phyloP scores from a whole-genome alignment of 1,140 invertebrate species.

The Lanistes nyassanus region DNA sequence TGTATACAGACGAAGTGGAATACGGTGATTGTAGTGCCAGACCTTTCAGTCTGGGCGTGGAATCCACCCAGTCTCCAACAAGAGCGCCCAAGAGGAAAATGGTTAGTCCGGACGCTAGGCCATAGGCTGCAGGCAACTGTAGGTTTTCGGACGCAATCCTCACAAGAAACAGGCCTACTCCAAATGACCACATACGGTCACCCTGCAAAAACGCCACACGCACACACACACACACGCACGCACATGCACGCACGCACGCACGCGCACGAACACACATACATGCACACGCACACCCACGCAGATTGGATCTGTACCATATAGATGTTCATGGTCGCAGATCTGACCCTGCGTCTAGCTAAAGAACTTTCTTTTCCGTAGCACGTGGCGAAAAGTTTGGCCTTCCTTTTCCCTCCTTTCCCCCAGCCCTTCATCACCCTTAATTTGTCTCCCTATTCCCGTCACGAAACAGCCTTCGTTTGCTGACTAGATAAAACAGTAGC shows the following conservation, averaged over 20 bases:
- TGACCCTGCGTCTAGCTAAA: neutral
- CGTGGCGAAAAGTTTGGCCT: neutral
- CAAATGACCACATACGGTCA: conserved; percentile 72
- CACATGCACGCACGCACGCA: conserved; percentile 4
- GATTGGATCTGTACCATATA: neutral
- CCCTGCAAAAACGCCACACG: conserved; percentile 34
- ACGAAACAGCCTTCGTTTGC: neutral
- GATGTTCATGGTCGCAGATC: neutral
- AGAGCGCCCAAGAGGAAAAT: conserved; percentile 68
- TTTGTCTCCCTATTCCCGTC: neutral
- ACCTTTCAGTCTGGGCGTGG: conserved; percentile 66
- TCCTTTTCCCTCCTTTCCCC: no score
- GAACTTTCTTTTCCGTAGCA: neutral
- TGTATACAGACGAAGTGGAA: no score
- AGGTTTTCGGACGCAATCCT: conserved; percentile 55
- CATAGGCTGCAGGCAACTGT: conserved; percentile 68
- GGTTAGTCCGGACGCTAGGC: conserved; percentile 60
- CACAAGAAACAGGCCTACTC: conserved; percentile 69
- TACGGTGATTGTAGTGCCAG: neutral
- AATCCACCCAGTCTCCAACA: conserved; percentile 71
- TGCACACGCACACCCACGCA: conserved; percentile 13
- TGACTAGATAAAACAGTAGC: neutral
- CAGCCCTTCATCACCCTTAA: no score
- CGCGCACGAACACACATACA: conserved; percentile 6
- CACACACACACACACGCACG: conserved; percentile 21